Conservation (phyloP, 2,797 vertebrate genomes). For the Pogonophryne albipinna region DNA sequence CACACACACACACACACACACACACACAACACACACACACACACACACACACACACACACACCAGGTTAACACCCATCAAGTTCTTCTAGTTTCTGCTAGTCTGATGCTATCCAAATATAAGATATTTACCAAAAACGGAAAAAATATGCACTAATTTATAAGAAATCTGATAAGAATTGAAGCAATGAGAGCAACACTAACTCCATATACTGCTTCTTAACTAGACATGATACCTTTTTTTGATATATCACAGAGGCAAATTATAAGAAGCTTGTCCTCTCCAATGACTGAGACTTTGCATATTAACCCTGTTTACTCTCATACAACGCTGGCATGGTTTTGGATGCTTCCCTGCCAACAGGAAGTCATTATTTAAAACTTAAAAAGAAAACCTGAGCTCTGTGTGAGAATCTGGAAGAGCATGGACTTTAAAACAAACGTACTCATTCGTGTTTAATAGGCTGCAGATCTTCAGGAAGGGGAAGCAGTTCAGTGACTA, state of each 20-base stretch:
- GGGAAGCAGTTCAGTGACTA: neutral
- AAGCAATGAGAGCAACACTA: neutral
- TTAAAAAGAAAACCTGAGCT: neutral
- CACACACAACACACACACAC: no score
- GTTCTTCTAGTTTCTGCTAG: neutral
- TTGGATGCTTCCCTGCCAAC: slow-evolving; percentile 2
- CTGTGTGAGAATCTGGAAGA: neutral
- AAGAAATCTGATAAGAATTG: neutral
- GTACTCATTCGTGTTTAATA: neutral
- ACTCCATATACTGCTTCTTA: neutral
- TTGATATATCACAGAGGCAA: neutral
- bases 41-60: neutral
- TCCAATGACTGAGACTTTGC: neutral
- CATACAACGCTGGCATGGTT: neutral
- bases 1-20: no score
- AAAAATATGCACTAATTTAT: no score
- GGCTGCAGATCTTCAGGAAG: neutral
- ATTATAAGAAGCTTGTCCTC: neutral
- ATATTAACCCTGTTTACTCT: neutral
- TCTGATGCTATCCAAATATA: no score
- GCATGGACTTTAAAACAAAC: neutral
- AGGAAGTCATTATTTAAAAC: neutral
- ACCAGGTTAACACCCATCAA: neutral
- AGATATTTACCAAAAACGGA: no score
- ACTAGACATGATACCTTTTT: neutral